phyloP scores from a whole-genome alignment of 2,797 vertebrate species.

The Ispidina lecontei region DNA sequence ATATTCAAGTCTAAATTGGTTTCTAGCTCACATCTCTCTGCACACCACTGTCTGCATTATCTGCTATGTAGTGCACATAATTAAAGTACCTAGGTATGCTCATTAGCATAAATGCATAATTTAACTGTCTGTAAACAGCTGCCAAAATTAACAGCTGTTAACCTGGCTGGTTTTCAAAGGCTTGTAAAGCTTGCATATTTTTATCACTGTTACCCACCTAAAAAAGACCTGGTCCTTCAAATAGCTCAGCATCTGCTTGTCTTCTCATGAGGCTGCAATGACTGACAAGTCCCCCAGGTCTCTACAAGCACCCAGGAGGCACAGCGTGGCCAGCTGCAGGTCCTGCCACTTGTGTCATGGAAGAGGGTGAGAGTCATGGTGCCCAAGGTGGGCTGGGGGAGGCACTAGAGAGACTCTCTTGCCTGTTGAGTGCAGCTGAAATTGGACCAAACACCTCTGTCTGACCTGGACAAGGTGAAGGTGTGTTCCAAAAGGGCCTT shows the following conservation, averaged over 20 bases:
- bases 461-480: not conserved
- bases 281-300: not conserved
- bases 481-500: not conserved
- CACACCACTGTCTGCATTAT: not conserved
- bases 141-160: not conserved
- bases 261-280: not conserved
- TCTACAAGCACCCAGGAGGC: no score
- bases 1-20: not conserved
- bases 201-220: not conserved
- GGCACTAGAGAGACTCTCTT: slow-evolving; percentile 27
- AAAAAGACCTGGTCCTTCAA: slow-evolving; percentile 3
- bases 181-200: slow-evolving; percentile 16
- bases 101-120: slow-evolving; percentile 49
- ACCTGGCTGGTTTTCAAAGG: slow-evolving; percentile 6
- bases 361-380: not conserved
- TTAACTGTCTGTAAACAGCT: slow-evolving; percentile 14
- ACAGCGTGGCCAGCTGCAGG: not conserved
- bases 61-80: slow-evolving; percentile 30
- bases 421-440: not conserved
- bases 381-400: not conserved
- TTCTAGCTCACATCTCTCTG: not conserved
- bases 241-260: not conserved
- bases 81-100: slow-evolving; percentile 39
- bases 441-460: not conserved
- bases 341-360: not conserved